Percentiles rank a stretch among this genome's conserved stretches.
These are phyloP conservation scores for Plumapathes pennacea DNA, from an alignment of 92 coral and sea anemone genomes.

Conservation along the genomic window DNA sequence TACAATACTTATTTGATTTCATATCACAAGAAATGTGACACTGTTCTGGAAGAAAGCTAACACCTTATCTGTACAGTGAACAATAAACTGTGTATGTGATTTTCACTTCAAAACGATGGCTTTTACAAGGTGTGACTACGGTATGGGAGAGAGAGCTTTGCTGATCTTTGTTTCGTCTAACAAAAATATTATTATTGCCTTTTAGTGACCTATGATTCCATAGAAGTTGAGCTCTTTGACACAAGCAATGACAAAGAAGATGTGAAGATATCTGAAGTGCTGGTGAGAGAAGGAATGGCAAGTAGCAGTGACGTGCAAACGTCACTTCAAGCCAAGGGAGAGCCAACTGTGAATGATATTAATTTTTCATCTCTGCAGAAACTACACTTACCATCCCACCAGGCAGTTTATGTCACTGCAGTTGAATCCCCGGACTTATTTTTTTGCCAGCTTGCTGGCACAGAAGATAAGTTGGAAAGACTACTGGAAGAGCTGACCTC, in stretches of 20 bases:
- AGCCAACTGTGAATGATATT: not conserved
- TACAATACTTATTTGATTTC: too few species aligned
- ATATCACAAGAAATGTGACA: too few species aligned
- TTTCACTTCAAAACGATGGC: too few species aligned
- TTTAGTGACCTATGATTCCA: constrained; percentile 19
- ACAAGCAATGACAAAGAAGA: constrained; percentile 71
- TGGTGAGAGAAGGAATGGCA: constrained; percentile 68
- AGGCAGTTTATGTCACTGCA: constrained; percentile 69
- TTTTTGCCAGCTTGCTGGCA: constrained; percentile 76
- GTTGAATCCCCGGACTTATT: constrained; percentile 73
- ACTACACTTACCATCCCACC: constrained; percentile 16
- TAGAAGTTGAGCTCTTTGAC: constrained; percentile 72
- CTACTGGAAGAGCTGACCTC: constrained; percentile 63
- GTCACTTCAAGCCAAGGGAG: not conserved
- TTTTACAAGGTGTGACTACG: too few species aligned
- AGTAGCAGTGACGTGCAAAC: constrained; percentile 4
- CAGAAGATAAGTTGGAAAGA: constrained; percentile 59
- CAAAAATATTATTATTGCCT: not conserved
- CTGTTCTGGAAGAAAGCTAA: too few species aligned
- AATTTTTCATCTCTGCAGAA: too few species aligned
- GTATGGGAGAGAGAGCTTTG: not conserved
- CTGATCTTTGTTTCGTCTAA: not conserved
- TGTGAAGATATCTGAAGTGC: constrained; percentile 61
- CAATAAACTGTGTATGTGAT: too few species aligned
- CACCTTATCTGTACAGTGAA: too few species aligned